Base-by-base conservation (phyloP, 2,888 invertebrate species). In the Enchytraeus crypticus region DNA sequence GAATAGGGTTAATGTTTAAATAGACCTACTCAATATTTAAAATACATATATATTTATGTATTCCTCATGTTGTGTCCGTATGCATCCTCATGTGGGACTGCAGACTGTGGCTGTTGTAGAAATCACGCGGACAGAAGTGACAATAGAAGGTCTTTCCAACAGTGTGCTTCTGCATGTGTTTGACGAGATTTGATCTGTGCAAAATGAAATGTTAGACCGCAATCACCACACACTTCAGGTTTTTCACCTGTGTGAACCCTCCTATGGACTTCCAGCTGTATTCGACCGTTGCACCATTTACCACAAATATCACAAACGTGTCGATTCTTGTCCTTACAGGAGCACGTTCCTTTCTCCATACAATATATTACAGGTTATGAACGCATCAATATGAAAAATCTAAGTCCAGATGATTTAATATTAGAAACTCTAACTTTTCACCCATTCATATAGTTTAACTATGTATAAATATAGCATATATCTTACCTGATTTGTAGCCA, bases 171-270 rank as follows among this genome's bases (percentile, higher is more conserved):
- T 57, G 23, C 26, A 51, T 56, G 34, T 61, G 61, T 46, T 61
- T 61, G 46, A 56, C 55, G 8, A 61, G 49, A 33, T 61, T 61
- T 1, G 61, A 61, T 45, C 57, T 61, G 61, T 61, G 61, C 53
- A n/a, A n/a, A n/a, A n/a, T 61, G 61, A 33, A 61, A 61, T 14
- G 57, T 49, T 45, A 57, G 54, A 23, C 61, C 61, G 49, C 61
- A 61, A 27, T 46, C 47, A 8, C 57, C 56, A 54, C 61, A 61
- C 32, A 61, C 61, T 57, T 61, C 61, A 18, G 61, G 61, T 51
- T 61, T 61, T 34, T 61, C 61, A 5, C 61, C 61, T n/a, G 61
- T 57, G 32, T 61, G 61, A 14, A 55, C 57, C n/a, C 61, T 43
- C 56, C 51, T 27, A 38, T 61, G 61, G n/a, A 61, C 51, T 26